A percentile compares a stretch with the other conserved stretches of the same genome.
Conservation (phyloP, 2,113 vertebrate genomes). For the Vombatus ursinus region DNA sequence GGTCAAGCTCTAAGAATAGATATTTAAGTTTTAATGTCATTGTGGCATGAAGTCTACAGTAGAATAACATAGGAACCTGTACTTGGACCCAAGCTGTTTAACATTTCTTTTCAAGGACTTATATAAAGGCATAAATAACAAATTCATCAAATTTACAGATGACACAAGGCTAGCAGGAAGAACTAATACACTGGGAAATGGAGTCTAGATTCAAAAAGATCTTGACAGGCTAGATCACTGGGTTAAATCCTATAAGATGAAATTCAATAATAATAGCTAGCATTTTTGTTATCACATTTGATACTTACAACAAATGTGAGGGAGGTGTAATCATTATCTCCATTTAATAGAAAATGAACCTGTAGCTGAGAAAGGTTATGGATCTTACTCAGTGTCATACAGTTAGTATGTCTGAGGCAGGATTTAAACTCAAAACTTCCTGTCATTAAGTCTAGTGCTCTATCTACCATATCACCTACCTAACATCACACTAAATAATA, state of each 20-base stretch:
- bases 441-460: no score
- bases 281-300: not conserved
- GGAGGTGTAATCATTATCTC: not conserved
- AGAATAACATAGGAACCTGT: not conserved
- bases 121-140: not conserved
- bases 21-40: not conserved
- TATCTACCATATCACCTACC: no score
- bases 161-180: not conserved
- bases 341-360: conserved; percentile 10
- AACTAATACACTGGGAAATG: not conserved
- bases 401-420: not conserved
- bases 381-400: not conserved
- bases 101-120: no score
- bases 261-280: no score
- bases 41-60: not conserved
- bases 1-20: not conserved
- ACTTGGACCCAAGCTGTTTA: not conserved
- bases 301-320: not conserved
- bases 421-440: not conserved
- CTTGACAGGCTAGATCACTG: not conserved
- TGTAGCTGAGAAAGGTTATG: conserved; percentile 2
- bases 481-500: no score
- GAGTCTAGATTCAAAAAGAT: not conserved
- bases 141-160: not conserved
- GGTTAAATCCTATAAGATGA: not conserved